Evolutionary conservation across 2,113 vertebrate species (phyloP), one percentile per base, ranked within the genome.

Genomic region (Tragelaphus imberbis): DNA sequence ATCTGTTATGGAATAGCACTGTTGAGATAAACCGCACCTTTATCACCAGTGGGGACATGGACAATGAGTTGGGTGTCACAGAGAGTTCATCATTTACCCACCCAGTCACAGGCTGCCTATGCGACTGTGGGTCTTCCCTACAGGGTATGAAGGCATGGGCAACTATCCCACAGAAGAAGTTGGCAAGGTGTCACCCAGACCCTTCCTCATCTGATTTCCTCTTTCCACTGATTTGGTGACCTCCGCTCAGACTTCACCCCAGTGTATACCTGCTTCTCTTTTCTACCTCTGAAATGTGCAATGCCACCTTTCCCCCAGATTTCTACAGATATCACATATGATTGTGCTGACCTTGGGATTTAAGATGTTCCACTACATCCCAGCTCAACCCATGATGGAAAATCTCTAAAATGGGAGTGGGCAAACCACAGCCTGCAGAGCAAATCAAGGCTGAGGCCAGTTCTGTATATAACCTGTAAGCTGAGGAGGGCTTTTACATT

Each of bases 371-470:
- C 33, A 28, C 23, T 11, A 36, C 23, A 15, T n/a, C 19, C 7
- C 8, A n/a, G 92, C 85, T 81, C 36, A 2, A 65, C 36, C 23
- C 23, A 23, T 28, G 19, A n/a, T 13, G n/a, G 51, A 79, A 21
- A 21, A 36, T 1, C 19, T 30, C 12, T 27, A 27, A 21, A 7
- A 6, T 0, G 0, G 3, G 51, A 10, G 8, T 47, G 8, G 14
- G 36, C 84, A 28, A 58, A 30, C 55, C 15, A 6, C 55, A 44
- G 55, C n/a, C 55, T 40, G 15, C 25, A 25, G 36, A n/a, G 28
- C 28, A 44, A 63, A 16, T 15, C 15, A 1, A 25, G 21, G 7
- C 49, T 68, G 58, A 15, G 0, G 21, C 10, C 3, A 5, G 25
- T 33, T 40, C 15, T 12, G 55, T 65, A 36, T 23, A 23, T 7